Conservation (phyloP, 2,797 vertebrate genomes). For the Silurus lanzhouensis region DNA sequence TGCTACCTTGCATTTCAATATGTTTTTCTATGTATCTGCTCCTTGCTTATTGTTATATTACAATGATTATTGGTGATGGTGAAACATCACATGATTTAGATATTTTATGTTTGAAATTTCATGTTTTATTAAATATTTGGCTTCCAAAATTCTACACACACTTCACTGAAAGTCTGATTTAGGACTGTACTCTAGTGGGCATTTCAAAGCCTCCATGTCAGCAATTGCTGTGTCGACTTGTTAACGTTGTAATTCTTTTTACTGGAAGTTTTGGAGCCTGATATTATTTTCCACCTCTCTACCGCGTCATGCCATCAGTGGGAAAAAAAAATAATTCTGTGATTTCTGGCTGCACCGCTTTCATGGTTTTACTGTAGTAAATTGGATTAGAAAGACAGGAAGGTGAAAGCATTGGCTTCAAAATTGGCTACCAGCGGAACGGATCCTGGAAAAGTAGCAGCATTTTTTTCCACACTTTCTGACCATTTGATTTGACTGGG, state of each 20-base stretch:
- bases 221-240: conserved; percentile 8
- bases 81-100: no score
- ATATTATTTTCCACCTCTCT: conserved; percentile 14
- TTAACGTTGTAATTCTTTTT: conserved; percentile 51
- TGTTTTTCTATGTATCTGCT: neutral
- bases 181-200: neutral
- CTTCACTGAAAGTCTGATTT: neutral
- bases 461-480: conserved; percentile 53
- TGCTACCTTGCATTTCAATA: neutral
- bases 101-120: neutral
- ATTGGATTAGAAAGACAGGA: conserved; percentile 58
- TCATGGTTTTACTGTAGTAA: conserved; percentile 46
- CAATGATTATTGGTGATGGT: neutral
- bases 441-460: conserved; percentile 59
- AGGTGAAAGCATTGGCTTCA: conserved; percentile 37
- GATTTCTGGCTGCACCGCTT: conserved; percentile 37
- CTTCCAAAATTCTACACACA: neutral
- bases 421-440: conserved; percentile 70
- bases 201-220: conserved; percentile 33
- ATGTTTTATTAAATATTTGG: neutral
- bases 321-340: neutral
- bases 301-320: conserved; percentile 16
- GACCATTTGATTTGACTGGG: conserved; percentile 73
- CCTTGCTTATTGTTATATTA: neutral
- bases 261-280: conserved; percentile 33